phyloP scores from a whole-genome alignment of 2,797 vertebrate genomes.

The Xenops minutus region DNA sequence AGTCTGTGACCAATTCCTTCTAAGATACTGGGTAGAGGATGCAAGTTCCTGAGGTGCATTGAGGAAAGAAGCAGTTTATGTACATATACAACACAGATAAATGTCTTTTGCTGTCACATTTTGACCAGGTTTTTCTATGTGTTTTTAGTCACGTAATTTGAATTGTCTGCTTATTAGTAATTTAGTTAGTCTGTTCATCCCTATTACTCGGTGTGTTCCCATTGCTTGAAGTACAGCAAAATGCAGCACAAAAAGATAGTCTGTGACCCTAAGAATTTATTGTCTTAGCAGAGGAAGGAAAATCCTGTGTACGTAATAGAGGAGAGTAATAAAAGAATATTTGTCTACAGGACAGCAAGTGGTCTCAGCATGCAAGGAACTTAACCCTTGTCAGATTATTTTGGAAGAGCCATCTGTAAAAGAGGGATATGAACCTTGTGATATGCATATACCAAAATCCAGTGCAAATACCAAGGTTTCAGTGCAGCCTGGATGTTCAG shows the following conservation, averaged over 20 bases:
- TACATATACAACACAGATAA: background rate
- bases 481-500: background rate
- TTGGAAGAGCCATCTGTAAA: constrained; percentile 7
- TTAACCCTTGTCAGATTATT: constrained; percentile 28
- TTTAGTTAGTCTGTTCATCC: background rate
- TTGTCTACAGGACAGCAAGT: constrained; percentile 11
- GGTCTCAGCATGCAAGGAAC: constrained; percentile 26
- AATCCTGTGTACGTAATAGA: background rate
- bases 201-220: background rate
- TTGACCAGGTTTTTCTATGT: background rate
- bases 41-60: background rate
- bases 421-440: background rate
- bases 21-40: background rate
- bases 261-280: background rate
- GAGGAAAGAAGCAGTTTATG: background rate
- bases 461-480: background rate
- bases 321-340: background rate
- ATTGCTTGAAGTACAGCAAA: background rate
- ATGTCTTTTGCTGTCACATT: background rate
- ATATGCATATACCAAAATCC: background rate
- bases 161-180: background rate
- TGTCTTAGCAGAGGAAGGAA: background rate
- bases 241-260: background rate
- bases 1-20: background rate
- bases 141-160: background rate